Evolutionary conservation across 2,113 vertebrate genomes (phyloP).

Genomic region (Xenopus laevis): DNA sequence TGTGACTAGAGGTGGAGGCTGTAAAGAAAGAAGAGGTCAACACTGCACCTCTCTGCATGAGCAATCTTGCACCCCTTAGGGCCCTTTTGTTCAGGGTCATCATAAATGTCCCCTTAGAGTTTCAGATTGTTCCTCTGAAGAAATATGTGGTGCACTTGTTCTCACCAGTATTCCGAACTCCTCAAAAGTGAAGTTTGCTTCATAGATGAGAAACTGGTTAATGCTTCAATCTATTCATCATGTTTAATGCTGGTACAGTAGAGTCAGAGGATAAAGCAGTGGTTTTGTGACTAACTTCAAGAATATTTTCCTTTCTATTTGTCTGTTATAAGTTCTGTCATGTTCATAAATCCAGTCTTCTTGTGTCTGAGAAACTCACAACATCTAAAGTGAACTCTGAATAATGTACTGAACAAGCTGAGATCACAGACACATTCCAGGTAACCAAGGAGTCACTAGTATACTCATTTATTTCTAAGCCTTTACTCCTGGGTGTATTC

Average conservation of each 20-base stretch:
- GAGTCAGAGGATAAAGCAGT: background rate
- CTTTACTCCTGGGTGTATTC: too few relatives aligned
- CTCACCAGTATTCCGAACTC: too few relatives aligned
- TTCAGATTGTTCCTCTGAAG: too few relatives aligned
- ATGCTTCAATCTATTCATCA: background rate
- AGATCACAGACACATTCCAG: slow-evolving; percentile 50
- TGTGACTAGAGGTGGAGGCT: too few relatives aligned
- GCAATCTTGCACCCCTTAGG: too few relatives aligned
- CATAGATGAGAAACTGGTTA: too few relatives aligned
- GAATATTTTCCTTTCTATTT: background rate
- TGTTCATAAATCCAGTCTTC: background rate
- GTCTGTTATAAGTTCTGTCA: background rate
- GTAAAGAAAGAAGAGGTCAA: too few relatives aligned
- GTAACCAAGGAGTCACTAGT: slow-evolving; percentile 31
- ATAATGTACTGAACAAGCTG: slow-evolving; percentile 33
- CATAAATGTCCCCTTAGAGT: too few relatives aligned
- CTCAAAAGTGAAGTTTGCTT: too few relatives aligned
- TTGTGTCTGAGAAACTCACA: slow-evolving; percentile 9
- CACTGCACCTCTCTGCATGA: too few relatives aligned
- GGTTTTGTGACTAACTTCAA: background rate
- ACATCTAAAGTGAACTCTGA: slow-evolving; percentile 27
- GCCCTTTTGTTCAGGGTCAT: too few relatives aligned
- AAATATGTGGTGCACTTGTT: too few relatives aligned
- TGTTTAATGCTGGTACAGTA: background rate
- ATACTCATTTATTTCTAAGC: background rate